Base-by-base conservation (phyloP, 2,888 invertebrate genomes). In the Andrena marginata region DNA sequence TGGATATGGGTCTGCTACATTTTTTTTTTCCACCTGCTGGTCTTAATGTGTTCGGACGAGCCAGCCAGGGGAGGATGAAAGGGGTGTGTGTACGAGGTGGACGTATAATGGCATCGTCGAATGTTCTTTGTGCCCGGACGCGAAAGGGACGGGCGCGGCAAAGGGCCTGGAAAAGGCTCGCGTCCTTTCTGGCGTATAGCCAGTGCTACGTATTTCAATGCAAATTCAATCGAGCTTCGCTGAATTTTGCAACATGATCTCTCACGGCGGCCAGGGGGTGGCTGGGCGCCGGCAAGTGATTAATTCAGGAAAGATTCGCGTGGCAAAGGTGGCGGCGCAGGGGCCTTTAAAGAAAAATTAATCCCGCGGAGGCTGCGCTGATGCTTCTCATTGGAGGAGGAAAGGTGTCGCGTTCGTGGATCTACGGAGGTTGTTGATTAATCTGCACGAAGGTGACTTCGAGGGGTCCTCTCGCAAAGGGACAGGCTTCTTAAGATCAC, bases 181-280 rank as follows among this genome's bases (percentile, higher is more conserved):
- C 62, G 78, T 80, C 85, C 82, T 78, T 87, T 80, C 74, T 85
- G 85, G 82, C 76, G 68, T 77, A 63, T 63, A 82, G 82, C 86
- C 79, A 84, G 82, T 79, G 56, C 84, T 78, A 81, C 81, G 87
- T 84, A 89, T 89, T 89, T 89, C 70, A 84, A 89, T 87, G 87
- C 86, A 87, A 89, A 89, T 89, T 79, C 82, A 81, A 87, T 86
- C 86, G 83, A 78, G 85, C 82, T 62, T 6, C 76, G 81, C 73
- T 86, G 87, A 86, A 85, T 88, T 88, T 86, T 82, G 86, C 80
- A 87, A 86, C 75, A 69, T 65, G 87, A 87, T 87, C 84, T 68
- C 64, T 62, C 60, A 1, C 26, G 26, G 73, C 56, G 35, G 23
- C n/a, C 67, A 42, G 49, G 16, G 23, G 59, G 35, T 33, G 51